Evolutionary conservation across 2,797 vertebrate species (phyloP).

Genomic region (Smutsia temminckii): DNA sequence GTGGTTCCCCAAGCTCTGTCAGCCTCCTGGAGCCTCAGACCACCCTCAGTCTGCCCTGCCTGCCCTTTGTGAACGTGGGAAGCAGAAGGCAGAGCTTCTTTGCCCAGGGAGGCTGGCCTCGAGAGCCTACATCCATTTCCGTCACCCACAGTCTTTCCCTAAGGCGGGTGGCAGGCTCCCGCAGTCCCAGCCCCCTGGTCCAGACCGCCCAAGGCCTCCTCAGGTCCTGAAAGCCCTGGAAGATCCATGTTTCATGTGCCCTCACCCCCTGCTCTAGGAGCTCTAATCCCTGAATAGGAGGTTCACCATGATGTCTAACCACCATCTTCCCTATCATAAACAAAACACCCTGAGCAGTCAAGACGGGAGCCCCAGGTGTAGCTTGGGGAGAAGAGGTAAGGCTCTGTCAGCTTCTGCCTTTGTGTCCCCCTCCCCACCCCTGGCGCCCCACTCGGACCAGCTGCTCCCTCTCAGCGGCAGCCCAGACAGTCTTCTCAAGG

Average conservation of each 20-base stretch:
- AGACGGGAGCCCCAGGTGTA: not conserved
- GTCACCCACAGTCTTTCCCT: not conserved
- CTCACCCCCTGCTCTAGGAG: not conserved
- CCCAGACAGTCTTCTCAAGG: constrained; percentile 65
- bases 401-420: not conserved
- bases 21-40: not conserved
- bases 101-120: not conserved
- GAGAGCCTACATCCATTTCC: not conserved
- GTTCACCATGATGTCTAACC: constrained; percentile 34
- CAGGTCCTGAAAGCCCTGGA: not conserved
- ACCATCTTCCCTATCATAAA: constrained; percentile 35
- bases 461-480: constrained; percentile 48
- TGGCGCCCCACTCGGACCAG: constrained; percentile 20
- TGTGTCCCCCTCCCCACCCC: not conserved
- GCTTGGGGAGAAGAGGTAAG: not conserved
- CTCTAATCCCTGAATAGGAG: constrained; percentile 18
- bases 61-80: not conserved
- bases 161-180: not conserved
- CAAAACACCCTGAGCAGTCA: constrained; percentile 30
- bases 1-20: not conserved
- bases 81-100: not conserved
- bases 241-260: not conserved
- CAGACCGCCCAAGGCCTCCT: not conserved
- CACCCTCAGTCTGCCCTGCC: not conserved
- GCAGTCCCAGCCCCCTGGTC: not conserved